Evolutionary conservation across 2,797 vertebrate species (phyloP), one percentile per base, ranked within the genome.

Genomic region (Buphagus erythrorhynchus): DNA sequence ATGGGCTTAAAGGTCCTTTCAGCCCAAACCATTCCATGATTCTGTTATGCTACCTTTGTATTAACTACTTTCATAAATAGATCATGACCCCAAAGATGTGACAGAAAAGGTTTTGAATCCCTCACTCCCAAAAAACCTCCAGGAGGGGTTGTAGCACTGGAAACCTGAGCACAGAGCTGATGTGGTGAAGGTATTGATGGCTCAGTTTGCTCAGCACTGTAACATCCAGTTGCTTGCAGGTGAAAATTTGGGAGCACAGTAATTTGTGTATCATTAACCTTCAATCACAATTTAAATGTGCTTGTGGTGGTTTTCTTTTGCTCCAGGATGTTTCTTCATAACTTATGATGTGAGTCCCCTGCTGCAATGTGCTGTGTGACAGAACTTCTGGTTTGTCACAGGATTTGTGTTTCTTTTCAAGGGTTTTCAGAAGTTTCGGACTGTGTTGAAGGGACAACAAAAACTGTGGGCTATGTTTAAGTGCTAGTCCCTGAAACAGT

Each of bases 321-420:
- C 21, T 78, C 14, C 8, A 31, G 7, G 31, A 31, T 65, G 14
- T 33, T 73, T 61, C 25, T 24, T 81, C 9, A 1, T 40, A 46
- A 33, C 4, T n/a, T 29, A 5, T 5, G 10, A 0, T 5, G 15
- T 16, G 16, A 31, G 29, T 66, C 6, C 17, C 17, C 6, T 49
- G 35, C 48, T 49, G 35, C 49, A n/a, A 4, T 6, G 4, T 20
- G 33, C 13, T 36, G n/a, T 73, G 22, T 28, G 57, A 3, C 11
- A 16, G 21, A 74, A 15, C 5, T 51, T 35, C 7, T 49, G 43
- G 3, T 31, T 76, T 33, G 22, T 45, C 16, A 5, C 6, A 24
- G 51, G 16, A 8, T 69, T 35, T 67, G 8, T 22, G 3, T 17
- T 48, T 65, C 31, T 74, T 59, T 61, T 38, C 13, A 21, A 66